Evolutionary conservation across 1,140 invertebrate species (phyloP).

Genomic region (Trichonephila inaurata): DNA sequence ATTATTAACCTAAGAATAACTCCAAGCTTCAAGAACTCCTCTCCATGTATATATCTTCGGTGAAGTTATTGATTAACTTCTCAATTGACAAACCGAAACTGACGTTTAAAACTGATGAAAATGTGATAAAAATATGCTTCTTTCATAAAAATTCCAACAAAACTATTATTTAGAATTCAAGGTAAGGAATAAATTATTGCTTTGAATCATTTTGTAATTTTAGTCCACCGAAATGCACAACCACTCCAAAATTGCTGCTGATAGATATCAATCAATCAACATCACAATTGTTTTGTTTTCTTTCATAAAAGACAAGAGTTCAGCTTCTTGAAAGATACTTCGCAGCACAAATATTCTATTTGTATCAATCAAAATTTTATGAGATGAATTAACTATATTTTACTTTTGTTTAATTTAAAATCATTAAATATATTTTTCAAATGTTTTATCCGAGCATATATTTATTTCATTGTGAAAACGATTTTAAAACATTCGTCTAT

Average conservation of each 20-base stretch:
- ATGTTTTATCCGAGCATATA: no score
- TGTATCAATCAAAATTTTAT: no score
- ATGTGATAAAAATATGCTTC: background rate
- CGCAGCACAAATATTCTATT: no score
- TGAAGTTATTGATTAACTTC: background rate
- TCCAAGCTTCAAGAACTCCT: background rate
- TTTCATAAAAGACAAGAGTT: background rate
- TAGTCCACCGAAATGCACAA: background rate
- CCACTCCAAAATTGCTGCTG: background rate
- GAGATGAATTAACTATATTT: no score
- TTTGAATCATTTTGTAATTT: background rate
- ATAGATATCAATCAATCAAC: conserved; percentile 3
- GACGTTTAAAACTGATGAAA: background rate
- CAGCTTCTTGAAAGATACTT: no score
- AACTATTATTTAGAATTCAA: background rate
- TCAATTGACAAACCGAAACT: background rate
- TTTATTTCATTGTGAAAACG: no score
- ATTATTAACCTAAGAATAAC: background rate
- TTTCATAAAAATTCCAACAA: background rate
- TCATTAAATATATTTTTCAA: no score
- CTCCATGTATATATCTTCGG: background rate
- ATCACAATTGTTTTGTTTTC: background rate
- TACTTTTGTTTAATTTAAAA: no score
- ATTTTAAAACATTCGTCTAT: no score
- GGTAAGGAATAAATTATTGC: background rate